phyloP scores from a whole-genome alignment of 2,888 invertebrate genomes.

The Amblyjoppa fuscipennis region DNA sequence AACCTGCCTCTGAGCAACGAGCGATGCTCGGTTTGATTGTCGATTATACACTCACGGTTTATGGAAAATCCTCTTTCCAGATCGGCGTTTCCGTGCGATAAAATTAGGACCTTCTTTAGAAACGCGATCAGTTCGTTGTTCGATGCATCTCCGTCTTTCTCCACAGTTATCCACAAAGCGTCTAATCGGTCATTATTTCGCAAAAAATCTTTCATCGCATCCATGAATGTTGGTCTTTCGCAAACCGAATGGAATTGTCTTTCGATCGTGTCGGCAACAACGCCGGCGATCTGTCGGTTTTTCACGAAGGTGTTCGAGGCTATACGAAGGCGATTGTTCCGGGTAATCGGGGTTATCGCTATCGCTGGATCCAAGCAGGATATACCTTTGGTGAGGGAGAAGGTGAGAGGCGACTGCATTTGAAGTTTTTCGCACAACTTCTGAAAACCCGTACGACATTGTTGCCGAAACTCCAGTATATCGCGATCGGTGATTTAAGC shows the following conservation, averaged over 20 bases:
- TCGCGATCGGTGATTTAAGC: conserved; percentile 5
- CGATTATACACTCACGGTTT: conserved; percentile 70
- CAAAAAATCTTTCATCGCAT: conserved; percentile 10
- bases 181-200: conserved; percentile 12
- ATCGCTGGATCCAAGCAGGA: too few relatives aligned
- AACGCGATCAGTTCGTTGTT: neutral
- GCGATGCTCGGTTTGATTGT: conserved; percentile 68
- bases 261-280: too few relatives aligned
- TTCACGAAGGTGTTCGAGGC: too few relatives aligned
- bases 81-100: conserved; percentile 72
- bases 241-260: neutral
- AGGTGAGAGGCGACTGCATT: too few relatives aligned
- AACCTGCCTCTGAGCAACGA: conserved; percentile 67
- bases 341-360: too few relatives aligned
- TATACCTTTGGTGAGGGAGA: too few relatives aligned
- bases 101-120: conserved; percentile 45
- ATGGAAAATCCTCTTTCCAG: conserved; percentile 73
- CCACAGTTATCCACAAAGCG: conserved; percentile 27
- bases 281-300: too few relatives aligned
- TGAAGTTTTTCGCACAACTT: conserved; percentile 8
- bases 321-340: too few relatives aligned
- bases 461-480: conserved; percentile 2
- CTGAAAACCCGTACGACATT: conserved; percentile 14
- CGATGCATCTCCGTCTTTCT: too few relatives aligned
- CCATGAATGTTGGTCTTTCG: neutral